phyloP scores from a whole-genome alignment of 2,797 vertebrate species.

The Tapera naevia region DNA sequence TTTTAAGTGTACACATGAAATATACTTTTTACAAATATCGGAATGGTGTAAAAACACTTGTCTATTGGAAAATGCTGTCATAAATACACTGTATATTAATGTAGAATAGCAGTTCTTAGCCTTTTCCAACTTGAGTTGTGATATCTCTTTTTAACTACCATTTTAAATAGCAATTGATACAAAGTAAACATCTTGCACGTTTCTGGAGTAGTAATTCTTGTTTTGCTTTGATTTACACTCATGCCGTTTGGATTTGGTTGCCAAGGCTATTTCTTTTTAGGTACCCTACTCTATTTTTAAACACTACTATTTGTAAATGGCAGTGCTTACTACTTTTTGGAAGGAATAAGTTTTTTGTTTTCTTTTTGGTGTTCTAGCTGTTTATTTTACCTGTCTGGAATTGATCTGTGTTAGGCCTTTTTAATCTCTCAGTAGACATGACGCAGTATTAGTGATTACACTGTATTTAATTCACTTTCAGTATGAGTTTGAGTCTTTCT shows the following conservation, averaged over 20 bases:
- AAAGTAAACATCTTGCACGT: slow-evolving; percentile 73
- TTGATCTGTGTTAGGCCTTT: slow-evolving; percentile 50
- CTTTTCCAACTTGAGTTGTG: slow-evolving; percentile 59
- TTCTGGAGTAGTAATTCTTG: slow-evolving; percentile 71
- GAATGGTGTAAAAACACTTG: slow-evolving; percentile 64
- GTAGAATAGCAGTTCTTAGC: slow-evolving; percentile 52
- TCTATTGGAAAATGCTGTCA: slow-evolving; percentile 55
- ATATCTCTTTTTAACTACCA: slow-evolving; percentile 52
- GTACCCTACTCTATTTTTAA: slow-evolving; percentile 67
- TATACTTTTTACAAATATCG: slow-evolving; percentile 64
- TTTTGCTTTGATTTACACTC: slow-evolving; percentile 65
- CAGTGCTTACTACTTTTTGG: slow-evolving; percentile 62
- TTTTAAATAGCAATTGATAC: slow-evolving; percentile 66
- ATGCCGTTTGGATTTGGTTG: slow-evolving; percentile 67
- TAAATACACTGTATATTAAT: slow-evolving; percentile 61
- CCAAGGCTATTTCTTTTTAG: slow-evolving; percentile 64
- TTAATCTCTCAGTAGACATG: slow-evolving; percentile 51
- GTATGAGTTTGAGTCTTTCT: slow-evolving; percentile 44
- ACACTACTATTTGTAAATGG: slow-evolving; percentile 70
- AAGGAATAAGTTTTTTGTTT: slow-evolving; percentile 62
- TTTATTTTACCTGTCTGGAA: slow-evolving; percentile 66
- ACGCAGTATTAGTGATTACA: slow-evolving; percentile 59
- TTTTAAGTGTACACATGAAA: slow-evolving; percentile 61
- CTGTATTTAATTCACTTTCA: slow-evolving; percentile 58
- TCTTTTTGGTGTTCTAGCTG: slow-evolving; percentile 54